Conservation (phyloP, 2,113 vertebrate genomes). For the Mesoclemmys tuberculata region DNA sequence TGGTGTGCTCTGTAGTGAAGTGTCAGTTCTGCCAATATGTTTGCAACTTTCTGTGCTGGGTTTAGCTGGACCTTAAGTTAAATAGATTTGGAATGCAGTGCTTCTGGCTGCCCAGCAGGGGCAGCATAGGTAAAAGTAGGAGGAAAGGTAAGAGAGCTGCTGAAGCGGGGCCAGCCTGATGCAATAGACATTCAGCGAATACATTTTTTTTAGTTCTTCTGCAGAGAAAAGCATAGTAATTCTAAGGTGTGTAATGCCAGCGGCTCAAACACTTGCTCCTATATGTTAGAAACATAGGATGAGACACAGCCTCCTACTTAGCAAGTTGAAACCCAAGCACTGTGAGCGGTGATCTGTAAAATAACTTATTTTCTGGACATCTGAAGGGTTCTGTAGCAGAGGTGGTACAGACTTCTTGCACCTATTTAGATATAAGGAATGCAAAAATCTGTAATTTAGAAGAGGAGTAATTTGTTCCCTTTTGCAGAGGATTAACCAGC, state of each 20-base stretch:
- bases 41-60: fast-evolving
- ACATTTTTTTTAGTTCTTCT: neutral
- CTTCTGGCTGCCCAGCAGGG: neutral
- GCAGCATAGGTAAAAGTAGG: neutral
- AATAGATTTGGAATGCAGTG: neutral
- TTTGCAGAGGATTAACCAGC: neutral
- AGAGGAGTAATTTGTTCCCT: neutral
- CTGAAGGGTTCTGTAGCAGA: too few relatives aligned
- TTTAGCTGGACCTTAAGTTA: fast-evolving
- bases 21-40: neutral
- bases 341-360: too few relatives aligned
- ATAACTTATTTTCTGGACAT: too few relatives aligned
- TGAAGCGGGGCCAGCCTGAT: fast-evolving
- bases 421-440: too few relatives aligned
- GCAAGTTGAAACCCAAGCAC: too few relatives aligned
- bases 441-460: too few relatives aligned
- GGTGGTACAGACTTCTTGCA: too few relatives aligned
- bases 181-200: neutral
- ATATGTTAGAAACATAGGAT: too few relatives aligned
- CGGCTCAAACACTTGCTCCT: neutral
- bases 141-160: neutral
- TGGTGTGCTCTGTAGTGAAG: neutral
- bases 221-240: fast-evolving
- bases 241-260: neutral
- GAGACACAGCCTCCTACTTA: too few relatives aligned